Conservation (phyloP, 2,797 vertebrate species). For the Coluber constrictor region DNA sequence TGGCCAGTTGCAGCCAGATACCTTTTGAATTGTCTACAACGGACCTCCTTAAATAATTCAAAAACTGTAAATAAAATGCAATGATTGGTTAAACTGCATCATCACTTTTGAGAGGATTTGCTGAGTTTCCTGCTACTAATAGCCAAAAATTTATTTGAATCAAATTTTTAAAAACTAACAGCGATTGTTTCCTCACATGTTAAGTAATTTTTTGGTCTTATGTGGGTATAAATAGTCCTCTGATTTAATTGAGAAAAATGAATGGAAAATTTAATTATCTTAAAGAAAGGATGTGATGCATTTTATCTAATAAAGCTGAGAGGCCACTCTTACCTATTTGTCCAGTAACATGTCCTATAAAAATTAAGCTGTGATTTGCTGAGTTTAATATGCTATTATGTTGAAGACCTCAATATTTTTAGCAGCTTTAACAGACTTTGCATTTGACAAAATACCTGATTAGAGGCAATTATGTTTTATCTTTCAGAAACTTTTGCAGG, state of each 20-base stretch:
- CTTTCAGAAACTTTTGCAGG: slow-evolving; percentile 72
- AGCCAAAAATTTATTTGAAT: slow-evolving; percentile 58
- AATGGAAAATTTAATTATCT: slow-evolving; percentile 58
- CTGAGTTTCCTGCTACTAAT: slow-evolving; percentile 58
- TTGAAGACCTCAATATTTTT: slow-evolving; percentile 82
- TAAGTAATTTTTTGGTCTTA: slow-evolving; percentile 61
- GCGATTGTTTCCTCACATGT: slow-evolving; percentile 71
- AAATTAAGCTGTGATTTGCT: slow-evolving; percentile 85
- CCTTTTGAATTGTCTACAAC: background rate
- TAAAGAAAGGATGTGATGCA: slow-evolving; percentile 64
- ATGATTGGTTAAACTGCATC: background rate
- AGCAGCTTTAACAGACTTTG: slow-evolving; percentile 76
- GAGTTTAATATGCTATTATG: slow-evolving; percentile 93
- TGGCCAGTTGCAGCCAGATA: background rate
- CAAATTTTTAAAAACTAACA: slow-evolving; percentile 73
- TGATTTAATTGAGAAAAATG: slow-evolving; percentile 71
- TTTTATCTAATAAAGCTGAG: slow-evolving; percentile 65
- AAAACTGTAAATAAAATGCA: slow-evolving; percentile 31
- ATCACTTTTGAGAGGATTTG: slow-evolving; percentile 46
- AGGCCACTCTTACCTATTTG: slow-evolving; percentile 81
- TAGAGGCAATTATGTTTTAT: slow-evolving; percentile 81
- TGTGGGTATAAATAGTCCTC: slow-evolving; percentile 69
- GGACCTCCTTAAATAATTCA: background rate
- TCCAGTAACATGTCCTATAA: slow-evolving; percentile 83
- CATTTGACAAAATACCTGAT: slow-evolving; percentile 79